These are phyloP conservation scores for Glyptemys insculpta DNA, from an alignment of 2,797 vertebrate species.

Conservation along the genomic window DNA sequence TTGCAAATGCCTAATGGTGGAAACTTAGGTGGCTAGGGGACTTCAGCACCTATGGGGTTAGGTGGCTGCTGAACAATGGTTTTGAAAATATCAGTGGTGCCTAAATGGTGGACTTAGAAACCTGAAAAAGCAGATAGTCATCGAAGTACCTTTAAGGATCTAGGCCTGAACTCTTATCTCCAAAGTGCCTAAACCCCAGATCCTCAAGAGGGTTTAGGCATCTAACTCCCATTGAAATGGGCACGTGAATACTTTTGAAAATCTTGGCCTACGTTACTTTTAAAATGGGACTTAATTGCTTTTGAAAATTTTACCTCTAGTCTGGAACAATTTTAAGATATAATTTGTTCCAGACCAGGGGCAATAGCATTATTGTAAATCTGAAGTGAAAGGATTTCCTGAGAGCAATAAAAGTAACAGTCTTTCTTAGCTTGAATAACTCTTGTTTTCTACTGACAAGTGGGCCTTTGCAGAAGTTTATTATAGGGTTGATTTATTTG, in stretches of 20 bases:
- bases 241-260: not conserved
- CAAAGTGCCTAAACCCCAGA: not conserved
- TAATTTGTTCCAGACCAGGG: not conserved
- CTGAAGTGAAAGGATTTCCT: not conserved
- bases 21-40: not conserved
- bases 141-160: not conserved
- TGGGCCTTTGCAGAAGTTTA: constrained; percentile 9
- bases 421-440: not conserved
- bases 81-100: not conserved
- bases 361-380: not conserved
- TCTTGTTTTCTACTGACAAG: constrained; percentile 23
- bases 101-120: not conserved
- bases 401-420: not conserved
- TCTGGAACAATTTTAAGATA: not conserved
- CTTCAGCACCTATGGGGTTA: not conserved
- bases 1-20: not conserved
- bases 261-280: not conserved
- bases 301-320: not conserved
- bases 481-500: constrained; percentile 31
- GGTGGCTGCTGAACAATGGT: not conserved
- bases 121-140: too few relatives aligned
- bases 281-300: not conserved
- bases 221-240: not conserved
- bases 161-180: not conserved
- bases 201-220: not conserved